Base-by-base conservation (phyloP, 2,113 vertebrate species). In the Tympanuchus pallidicinctus region DNA sequence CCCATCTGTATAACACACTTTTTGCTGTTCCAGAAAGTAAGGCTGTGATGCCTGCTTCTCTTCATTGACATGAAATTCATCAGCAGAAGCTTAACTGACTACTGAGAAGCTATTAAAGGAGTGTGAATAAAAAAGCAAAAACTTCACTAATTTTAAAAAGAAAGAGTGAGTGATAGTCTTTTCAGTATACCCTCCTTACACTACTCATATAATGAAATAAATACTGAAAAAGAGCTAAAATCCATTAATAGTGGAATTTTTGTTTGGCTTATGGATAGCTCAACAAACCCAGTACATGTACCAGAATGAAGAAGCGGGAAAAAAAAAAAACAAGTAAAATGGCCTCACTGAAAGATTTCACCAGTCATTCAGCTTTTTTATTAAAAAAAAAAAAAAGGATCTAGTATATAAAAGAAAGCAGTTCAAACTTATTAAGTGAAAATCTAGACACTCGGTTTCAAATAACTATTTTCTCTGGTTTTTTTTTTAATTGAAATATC, bases 111-210 rank as follows among this genome's bases (percentile, higher is more conserved):
- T 48, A 32, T 59, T 75, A 66, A 63, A 82, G 91, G 24, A 17
- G 8, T 9, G 8, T 8, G 13, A 20, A 20, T 3, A 2, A 20
- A 28, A 34, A 24, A 57, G 2, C 0, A 69, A 65, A 60, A 3
- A 15, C 4, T 69, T 14, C 7, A 34, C 3, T 75, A 42, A 38
- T 60, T 67, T 74, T 79, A 17, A 50, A 11, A 84, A 45, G 3
- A 86, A 74, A 20, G 70, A 42, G 14, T 69, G 8, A 8, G n/a
- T 38, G 1, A 67, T 52, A 5, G 2, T 70, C 11, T 59, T 82
- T 73, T 60, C 47, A 43, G 8, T 47, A 38, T 47, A 63, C 2
- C 8, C 6, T 60, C 86, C 48, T 64, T 86, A 75, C 42, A 50
- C 25, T 61, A 22, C 10, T 69, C 36, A 72, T 74, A 75, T 64